These are phyloP conservation scores for Ctenicera cuprea DNA, from an alignment of 2,888 invertebrate genomes.

Conservation along the genomic window DNA sequence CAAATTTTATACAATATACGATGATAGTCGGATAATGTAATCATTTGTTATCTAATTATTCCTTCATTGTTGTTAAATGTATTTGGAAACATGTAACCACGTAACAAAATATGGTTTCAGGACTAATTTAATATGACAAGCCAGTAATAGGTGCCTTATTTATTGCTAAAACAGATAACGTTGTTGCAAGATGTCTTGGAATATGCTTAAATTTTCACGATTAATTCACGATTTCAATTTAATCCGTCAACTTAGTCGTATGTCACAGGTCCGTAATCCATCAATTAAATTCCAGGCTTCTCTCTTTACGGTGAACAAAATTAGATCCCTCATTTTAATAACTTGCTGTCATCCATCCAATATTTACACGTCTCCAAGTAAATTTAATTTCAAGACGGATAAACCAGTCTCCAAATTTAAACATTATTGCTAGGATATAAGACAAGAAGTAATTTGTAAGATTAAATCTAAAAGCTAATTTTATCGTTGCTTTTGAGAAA, in stretches of 20 bases:
- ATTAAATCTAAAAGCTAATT: not conserved
- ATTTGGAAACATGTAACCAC: too few species aligned
- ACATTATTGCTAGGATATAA: too few species aligned
- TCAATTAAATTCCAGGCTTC: slow-evolving; percentile 23
- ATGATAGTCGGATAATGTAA: too few species aligned
- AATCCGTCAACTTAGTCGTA: slow-evolving; percentile 17
- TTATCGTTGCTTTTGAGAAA: not conserved
- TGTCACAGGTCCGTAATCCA: slow-evolving; percentile 24
- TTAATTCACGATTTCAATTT: not conserved
- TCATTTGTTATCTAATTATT: too few species aligned
- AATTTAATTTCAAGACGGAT: slow-evolving; percentile 14
- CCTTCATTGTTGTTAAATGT: too few species aligned
- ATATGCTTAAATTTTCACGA: too few species aligned
- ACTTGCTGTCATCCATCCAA: not conserved
- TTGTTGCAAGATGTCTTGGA: too few species aligned
- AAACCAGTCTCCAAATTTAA: not conserved
- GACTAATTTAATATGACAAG: too few species aligned
- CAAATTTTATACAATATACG: too few species aligned
- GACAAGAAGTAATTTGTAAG: not conserved
- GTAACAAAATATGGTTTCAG: too few species aligned
- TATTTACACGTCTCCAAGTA: slow-evolving; percentile 7
- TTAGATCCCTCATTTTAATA: slow-evolving; percentile 4
- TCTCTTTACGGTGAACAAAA: not conserved
- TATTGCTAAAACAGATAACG: too few species aligned
- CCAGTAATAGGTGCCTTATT: too few species aligned